Base-by-base conservation (phyloP, 1,140 invertebrate species). In the Lerema accius region DNA sequence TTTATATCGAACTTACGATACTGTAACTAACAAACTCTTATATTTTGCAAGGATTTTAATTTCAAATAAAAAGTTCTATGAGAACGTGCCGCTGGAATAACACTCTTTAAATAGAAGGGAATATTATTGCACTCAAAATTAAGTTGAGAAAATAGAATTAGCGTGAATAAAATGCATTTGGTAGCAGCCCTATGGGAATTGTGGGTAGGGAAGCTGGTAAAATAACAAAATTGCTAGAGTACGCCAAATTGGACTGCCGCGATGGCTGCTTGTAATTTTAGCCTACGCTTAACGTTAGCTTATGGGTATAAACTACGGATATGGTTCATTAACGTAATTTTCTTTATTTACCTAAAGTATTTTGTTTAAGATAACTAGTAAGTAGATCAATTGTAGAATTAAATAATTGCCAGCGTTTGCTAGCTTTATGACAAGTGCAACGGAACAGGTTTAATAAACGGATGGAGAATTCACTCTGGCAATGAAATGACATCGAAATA, bases 61-160 rank as follows among this genome's bases (percentile, higher is more conserved):
- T 13, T 49, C 16, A 40, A n/a, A 48, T 61, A 14, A 13, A 32
- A 39, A 39, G 19, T n/a, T 35, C 16, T 35, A 10, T 19, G 42
- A 23, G 10, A 11, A 37, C 26, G 35, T 16, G 23, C 15, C n/a
- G 13, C 55, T 48, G 43, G 4, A 49, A 56, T 40, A 63, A 63
- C 56, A 65, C 28, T 51, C 49, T 23, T 23, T 32, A 32, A 65
- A 40, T 56, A 43, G 58, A 61, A 63, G 39, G 58, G 58, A 72
- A 70, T 74, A 80, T 72, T 78, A 78, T 66, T 50, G 45, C 65
- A 65, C 64, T 71, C 65, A 63, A 63, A 67, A 73, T 69, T 66
- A 73, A 62, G 72, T 79, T 76, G 63, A 67, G 59, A 65, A 80
- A 78, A 81, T 76, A 73, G 68, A 77, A 83, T 83, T 81, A 80